phyloP scores from a whole-genome alignment of 2,113 vertebrate genomes.

The Galeopterus variegatus region DNA sequence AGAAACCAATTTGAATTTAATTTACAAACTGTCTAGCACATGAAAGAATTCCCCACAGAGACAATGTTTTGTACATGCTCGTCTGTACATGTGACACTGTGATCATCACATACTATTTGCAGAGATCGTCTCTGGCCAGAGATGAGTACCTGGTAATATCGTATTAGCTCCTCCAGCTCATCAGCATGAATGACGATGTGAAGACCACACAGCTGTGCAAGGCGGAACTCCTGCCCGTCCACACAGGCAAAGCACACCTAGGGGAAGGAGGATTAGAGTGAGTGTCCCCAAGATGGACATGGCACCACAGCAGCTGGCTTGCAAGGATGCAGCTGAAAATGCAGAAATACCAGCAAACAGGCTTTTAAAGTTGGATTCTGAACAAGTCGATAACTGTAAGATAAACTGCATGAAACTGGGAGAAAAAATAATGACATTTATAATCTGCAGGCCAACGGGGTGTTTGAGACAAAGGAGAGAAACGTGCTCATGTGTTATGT shows the following conservation, averaged over 20 bases:
- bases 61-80: neutral
- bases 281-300: neutral
- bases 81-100: no score
- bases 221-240: constrained; percentile 94
- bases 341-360: neutral
- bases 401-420: neutral
- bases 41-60: neutral
- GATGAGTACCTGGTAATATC: constrained; percentile 93
- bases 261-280: neutral
- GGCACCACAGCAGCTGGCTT: neutral
- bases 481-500: neutral
- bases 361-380: neutral
- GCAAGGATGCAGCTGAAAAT: neutral
- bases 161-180: constrained; percentile 96
- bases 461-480: neutral
- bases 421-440: neutral
- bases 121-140: neutral
- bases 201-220: constrained; percentile 95
- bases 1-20: neutral
- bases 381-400: neutral
- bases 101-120: neutral
- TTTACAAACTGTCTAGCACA: neutral
- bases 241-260: constrained; percentile 97
- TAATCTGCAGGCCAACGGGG: neutral
- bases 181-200: constrained; percentile 97